These are phyloP conservation scores for Stomatorhinus walkeri DNA, from an alignment of 2,797 vertebrate genomes.

Conservation along the genomic window DNA sequence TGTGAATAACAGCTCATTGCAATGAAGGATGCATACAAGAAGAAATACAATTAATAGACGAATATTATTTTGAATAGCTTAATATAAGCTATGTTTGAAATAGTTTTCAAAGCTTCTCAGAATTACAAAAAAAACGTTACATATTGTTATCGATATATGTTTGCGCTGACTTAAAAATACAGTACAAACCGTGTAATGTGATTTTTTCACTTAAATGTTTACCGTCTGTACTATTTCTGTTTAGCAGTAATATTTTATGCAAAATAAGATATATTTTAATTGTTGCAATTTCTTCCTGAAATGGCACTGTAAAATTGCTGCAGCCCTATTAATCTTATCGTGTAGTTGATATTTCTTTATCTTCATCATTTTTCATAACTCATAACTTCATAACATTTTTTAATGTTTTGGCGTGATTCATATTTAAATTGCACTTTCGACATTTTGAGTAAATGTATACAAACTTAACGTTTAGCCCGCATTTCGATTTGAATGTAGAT, in stretches of 20 bases:
- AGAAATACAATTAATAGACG: not conserved
- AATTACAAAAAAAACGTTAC: not conserved
- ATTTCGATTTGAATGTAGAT: not conserved
- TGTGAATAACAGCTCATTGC: not conserved
- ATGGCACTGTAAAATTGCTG: not conserved
- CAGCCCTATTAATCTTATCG: not conserved
- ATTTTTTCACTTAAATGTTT: not conserved
- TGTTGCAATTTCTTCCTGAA: not conserved
- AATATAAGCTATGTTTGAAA: not conserved
- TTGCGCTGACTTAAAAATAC: not conserved
- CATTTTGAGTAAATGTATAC: not conserved
- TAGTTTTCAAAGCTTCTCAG: not conserved
- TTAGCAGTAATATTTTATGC: not conserved
- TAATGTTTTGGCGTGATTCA: not conserved
- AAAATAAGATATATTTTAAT: not conserved
- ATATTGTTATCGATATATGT: not conserved
- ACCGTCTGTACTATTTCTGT: not conserved
- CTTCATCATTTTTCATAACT: not conserved
- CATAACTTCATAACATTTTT: not conserved
- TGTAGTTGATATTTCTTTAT: not conserved
- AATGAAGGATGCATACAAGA: not conserved
- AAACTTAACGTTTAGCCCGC: not conserved
- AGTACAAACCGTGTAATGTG: not conserved
- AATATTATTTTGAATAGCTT: not conserved
- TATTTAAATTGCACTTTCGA: not conserved